Percentiles rank a stretch among this genome's conserved stretches.
Evolutionary conservation across 2,113 vertebrate genomes (phyloP).

Genomic region (Copsychus sechellarum): DNA sequence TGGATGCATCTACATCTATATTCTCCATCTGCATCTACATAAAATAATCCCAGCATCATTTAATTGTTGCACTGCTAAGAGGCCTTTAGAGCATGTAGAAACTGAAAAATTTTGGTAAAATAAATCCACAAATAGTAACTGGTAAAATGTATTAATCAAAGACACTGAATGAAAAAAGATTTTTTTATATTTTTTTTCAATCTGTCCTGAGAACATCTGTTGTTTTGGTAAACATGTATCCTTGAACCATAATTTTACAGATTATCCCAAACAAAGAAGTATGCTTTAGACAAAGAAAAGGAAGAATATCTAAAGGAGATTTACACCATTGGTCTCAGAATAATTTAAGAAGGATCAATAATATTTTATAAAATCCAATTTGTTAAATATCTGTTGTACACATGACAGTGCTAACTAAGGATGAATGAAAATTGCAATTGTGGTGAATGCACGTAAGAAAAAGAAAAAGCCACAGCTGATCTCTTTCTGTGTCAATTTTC

Average conservation of each 20-base stretch:
- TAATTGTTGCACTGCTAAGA: background rate
- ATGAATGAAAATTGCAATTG: background rate
- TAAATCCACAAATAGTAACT: background rate
- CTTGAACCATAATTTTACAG: background rate
- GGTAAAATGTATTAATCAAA: background rate
- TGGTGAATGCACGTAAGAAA: background rate
- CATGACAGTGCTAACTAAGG: background rate
- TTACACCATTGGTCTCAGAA: background rate
- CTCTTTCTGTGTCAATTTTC: background rate
- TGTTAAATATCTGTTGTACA: background rate
- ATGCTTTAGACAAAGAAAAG: background rate
- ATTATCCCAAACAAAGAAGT: background rate
- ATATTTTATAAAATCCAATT: background rate
- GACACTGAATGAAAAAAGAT: background rate
- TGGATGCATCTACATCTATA: background rate
- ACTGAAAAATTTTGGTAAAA: background rate
- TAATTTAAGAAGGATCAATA: background rate
- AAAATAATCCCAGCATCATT: background rate
- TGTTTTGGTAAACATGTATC: slow-evolving; percentile 17
- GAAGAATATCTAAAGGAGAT: background rate
- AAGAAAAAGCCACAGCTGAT: background rate
- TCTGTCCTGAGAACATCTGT: slow-evolving; percentile 11
- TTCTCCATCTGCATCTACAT: background rate
- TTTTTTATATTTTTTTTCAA: background rate
- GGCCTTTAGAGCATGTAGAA: background rate